phyloP scores from a whole-genome alignment of 2,888 invertebrate genomes.

The Drosophila birchii region DNA sequence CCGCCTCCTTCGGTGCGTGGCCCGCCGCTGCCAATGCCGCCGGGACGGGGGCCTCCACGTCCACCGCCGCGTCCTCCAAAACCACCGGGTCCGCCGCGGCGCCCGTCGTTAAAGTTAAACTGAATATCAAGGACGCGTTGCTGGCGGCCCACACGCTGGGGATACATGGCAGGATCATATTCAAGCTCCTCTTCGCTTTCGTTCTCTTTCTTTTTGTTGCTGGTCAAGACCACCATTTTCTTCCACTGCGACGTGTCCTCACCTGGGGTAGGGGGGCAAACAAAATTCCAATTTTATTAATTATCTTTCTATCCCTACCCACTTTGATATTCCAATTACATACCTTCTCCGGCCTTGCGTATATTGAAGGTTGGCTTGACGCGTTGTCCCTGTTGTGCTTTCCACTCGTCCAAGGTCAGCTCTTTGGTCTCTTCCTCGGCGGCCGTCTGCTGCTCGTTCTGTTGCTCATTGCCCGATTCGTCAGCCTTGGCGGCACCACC shows the following conservation, averaged over 20 bases:
- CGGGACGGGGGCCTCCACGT: constrained; percentile 77
- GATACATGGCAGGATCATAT: constrained; percentile 92
- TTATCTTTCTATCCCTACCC: background rate
- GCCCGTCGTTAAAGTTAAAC: constrained; percentile 93
- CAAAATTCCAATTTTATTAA: background rate
- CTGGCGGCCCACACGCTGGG: constrained; percentile 94
- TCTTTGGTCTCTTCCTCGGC: constrained; percentile 92
- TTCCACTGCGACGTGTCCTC: constrained; percentile 97
- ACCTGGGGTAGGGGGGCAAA: constrained; percentile 85
- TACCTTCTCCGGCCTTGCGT: constrained; percentile 95
- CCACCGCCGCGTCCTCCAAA: constrained; percentile 86
- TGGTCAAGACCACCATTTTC: constrained; percentile 92
- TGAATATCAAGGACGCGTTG: constrained; percentile 95
- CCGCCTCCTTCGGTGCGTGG: constrained; percentile 70
- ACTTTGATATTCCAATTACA: constrained; percentile 1
- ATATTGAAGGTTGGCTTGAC: constrained; percentile 95
- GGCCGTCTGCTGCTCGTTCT: constrained; percentile 85
- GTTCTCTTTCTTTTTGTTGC: constrained; percentile 86
- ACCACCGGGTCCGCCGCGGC: constrained; percentile 90
- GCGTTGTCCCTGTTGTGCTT: constrained; percentile 92
- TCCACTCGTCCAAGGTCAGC: constrained; percentile 98
- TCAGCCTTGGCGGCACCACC: constrained; percentile 73
- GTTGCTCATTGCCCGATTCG: constrained; percentile 83
- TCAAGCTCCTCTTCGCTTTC: constrained; percentile 90
- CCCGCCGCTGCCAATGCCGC: constrained; percentile 75